Percentiles rank a stretch among this genome's conserved stretches.
Conservation (phyloP, 1,140 invertebrate genomes). For the Drosophila guanche region DNA sequence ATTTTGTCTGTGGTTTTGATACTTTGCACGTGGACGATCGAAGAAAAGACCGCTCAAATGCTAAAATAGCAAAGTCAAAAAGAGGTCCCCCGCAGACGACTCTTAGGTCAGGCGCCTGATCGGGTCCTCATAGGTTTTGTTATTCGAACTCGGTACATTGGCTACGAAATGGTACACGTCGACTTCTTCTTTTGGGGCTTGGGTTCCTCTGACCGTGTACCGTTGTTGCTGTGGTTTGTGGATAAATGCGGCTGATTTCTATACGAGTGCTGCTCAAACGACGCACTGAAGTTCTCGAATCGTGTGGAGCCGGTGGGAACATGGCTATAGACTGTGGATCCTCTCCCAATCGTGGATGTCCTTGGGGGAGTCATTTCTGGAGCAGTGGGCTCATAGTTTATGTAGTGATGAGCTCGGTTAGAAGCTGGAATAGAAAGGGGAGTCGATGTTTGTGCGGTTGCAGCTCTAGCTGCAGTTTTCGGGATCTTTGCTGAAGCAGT, state of each 20-base stretch:
- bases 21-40: constrained; percentile 44
- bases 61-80: constrained; percentile 53
- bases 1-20: constrained; percentile 47
- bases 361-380: neutral
- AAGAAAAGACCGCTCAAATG: constrained; percentile 34
- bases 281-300: constrained; percentile 17
- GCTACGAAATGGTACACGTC: constrained; percentile 58
- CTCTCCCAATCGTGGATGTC: neutral
- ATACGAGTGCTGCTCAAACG: constrained; percentile 14
- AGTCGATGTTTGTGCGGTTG: too few species aligned
- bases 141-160: constrained; percentile 17
- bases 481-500: too few species aligned
- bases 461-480: too few species aligned
- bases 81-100: constrained; percentile 20
- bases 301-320: constrained; percentile 30
- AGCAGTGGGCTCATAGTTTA: too few species aligned
- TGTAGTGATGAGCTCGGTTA: too few species aligned
- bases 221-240: too few species aligned
- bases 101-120: constrained; percentile 16
- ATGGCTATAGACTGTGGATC: constrained; percentile 20
- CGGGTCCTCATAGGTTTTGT: constrained; percentile 28
- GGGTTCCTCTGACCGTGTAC: neutral
- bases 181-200: constrained; percentile 25
- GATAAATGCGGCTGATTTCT: constrained; percentile 19
- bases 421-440: too few species aligned